Evolutionary conservation across 2,888 invertebrate genomes (phyloP).

Genomic region (Andrena fulva): DNA sequence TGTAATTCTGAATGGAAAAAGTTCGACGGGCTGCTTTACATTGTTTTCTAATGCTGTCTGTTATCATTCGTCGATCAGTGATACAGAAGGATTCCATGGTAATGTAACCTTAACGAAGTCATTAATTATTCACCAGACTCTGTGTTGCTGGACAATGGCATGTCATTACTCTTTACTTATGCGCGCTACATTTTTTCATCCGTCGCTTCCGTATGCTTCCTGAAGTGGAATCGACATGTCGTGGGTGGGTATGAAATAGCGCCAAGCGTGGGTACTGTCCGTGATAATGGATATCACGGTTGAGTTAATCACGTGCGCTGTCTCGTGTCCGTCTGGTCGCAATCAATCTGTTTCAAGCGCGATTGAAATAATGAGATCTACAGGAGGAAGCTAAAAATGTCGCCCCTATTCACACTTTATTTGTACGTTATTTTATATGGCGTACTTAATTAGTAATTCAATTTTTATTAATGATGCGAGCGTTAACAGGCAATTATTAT

Average conservation of each 20-base stretch:
- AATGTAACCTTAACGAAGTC: constrained; percentile 15
- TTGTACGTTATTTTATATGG: background rate
- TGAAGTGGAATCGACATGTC: constrained; percentile 27
- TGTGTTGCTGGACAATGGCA: constrained; percentile 44
- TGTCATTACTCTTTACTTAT: constrained; percentile 21
- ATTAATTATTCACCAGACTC: constrained; percentile 71
- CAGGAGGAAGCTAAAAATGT: background rate
- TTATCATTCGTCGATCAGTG: constrained; percentile 15
- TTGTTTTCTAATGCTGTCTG: constrained; percentile 4
- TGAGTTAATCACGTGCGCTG: constrained; percentile 21
- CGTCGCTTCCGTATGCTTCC: constrained; percentile 40
- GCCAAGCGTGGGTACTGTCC: constrained; percentile 35
- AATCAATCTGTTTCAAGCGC: constrained; percentile 28
- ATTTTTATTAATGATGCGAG: no score
- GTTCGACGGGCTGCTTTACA: constrained; percentile 14
- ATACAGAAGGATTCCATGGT: constrained; percentile 43
- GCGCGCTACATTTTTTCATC: constrained; percentile 4
- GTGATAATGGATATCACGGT: constrained; percentile 32
- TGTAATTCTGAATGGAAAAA: constrained; percentile 3
- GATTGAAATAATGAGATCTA: constrained; percentile 5
- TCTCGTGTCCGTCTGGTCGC: constrained; percentile 26
- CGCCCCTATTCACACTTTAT: background rate
- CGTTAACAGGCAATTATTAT: no score
- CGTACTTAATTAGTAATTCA: background rate
- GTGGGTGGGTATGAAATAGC: constrained; percentile 49